Evolutionary conservation across 1,140 invertebrate genomes (phyloP).

Genomic region (Bombus huntii): DNA sequence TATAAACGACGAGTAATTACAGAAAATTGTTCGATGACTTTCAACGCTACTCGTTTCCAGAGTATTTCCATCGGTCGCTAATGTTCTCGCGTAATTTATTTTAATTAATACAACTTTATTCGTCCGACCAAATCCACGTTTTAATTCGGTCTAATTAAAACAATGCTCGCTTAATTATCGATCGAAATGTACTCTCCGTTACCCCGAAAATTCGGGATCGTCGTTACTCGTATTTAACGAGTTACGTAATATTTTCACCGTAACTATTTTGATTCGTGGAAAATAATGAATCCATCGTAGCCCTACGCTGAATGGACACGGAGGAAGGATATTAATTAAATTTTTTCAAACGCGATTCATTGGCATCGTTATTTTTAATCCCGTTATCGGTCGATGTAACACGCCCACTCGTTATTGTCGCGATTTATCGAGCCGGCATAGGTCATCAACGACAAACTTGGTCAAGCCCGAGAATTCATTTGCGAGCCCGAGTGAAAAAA

Average conservation of each 20-base stretch:
- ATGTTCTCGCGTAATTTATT: not conserved
- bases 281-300: not conserved
- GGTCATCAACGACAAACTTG: constrained; percentile 16
- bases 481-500: too few relatives aligned
- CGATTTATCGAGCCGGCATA: constrained; percentile 13
- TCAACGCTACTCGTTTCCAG: not conserved
- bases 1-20: not conserved
- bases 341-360: constrained; percentile 13
- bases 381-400: not conserved
- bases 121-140: not conserved
- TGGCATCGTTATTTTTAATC: constrained; percentile 33
- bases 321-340: constrained; percentile 30
- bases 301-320: not conserved
- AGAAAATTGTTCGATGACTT: not conserved
- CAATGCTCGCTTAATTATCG: not conserved
- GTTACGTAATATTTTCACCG: not conserved
- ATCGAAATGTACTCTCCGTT: not conserved
- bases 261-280: not conserved
- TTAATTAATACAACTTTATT: not conserved
- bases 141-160: constrained; percentile 16
- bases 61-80: too few relatives aligned
- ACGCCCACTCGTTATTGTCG: constrained; percentile 5
- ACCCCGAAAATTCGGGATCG: not conserved
- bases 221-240: not conserved
- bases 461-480: constrained; percentile 35